Evolutionary conservation across 1,140 invertebrate species (phyloP).

Genomic region (Leptinotarsa texana): DNA sequence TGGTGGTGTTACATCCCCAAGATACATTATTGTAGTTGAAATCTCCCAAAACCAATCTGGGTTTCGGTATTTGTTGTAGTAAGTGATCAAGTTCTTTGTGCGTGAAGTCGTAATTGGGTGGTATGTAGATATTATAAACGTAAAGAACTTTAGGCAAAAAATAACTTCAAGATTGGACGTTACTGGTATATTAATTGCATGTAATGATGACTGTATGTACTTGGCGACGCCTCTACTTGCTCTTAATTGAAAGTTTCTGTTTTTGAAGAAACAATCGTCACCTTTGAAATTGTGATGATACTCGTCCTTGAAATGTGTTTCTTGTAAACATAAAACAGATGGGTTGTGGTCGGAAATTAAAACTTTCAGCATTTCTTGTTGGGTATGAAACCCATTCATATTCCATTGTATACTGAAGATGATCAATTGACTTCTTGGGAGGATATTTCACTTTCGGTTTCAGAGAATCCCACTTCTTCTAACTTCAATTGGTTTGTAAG

Average conservation of each 20-base stretch:
- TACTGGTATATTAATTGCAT: background rate
- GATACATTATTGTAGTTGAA: background rate
- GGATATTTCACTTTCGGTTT: slow-evolving; percentile 5
- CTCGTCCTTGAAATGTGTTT: background rate
- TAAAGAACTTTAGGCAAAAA: background rate
- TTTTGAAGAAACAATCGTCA: background rate
- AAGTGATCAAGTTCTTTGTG: background rate
- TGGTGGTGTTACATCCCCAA: background rate
- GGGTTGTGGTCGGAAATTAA: background rate
- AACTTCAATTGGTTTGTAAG: background rate
- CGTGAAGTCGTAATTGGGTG: slow-evolving; percentile 6
- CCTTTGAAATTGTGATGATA: background rate
- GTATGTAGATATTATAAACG: background rate
- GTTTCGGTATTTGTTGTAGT: slow-evolving; percentile 5
- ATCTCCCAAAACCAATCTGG: background rate
- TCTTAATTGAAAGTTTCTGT: background rate
- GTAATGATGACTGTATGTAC: background rate
- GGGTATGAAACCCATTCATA: background rate
- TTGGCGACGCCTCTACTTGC: slow-evolving; percentile 1
- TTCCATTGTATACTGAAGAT: slow-evolving; percentile 4
- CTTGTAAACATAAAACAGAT: background rate
- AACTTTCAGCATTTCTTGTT: slow-evolving; percentile 6
- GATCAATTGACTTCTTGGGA: slow-evolving; percentile 4
- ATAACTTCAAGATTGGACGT: background rate
- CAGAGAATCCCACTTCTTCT: background rate